Percentiles rank a stretch among this genome's conserved stretches.
phyloP scores from a whole-genome alignment of 2,113 vertebrate species.

The Ptyas mucosa region DNA sequence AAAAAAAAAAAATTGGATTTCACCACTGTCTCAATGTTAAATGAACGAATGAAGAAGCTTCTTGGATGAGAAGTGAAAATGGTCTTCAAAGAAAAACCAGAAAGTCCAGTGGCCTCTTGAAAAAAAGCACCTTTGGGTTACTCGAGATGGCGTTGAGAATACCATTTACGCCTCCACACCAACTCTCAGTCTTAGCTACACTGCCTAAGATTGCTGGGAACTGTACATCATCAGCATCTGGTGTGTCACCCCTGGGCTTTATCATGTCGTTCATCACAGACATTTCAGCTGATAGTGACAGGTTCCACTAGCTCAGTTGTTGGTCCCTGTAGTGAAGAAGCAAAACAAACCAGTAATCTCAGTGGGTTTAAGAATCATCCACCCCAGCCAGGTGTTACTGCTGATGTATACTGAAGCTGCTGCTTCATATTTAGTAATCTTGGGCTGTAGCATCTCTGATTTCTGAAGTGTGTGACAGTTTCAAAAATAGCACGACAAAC shows the following conservation, averaged over 20 bases:
- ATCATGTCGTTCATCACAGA: neutral
- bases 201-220: neutral
- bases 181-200: neutral
- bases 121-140: no score
- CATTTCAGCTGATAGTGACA: neutral
- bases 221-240: neutral
- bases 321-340: neutral
- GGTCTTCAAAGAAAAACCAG: no score
- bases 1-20: no score
- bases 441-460: neutral
- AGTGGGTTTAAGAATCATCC: neutral
- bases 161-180: neutral
- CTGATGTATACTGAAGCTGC: neutral
- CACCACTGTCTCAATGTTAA: no score
- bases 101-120: no score
- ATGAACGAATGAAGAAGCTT: no score
- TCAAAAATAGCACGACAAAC: conserved; percentile 13
- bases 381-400: neutral
- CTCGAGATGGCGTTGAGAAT: neutral
- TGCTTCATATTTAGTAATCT: neutral
- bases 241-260: neutral
- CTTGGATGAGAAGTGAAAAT: no score
- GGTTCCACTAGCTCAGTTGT: neutral
- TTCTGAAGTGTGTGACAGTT: conserved; percentile 22
- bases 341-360: neutral